Evolutionary conservation across 2,797 vertebrate species (phyloP).

Genomic region (Argentina silus): DNA sequence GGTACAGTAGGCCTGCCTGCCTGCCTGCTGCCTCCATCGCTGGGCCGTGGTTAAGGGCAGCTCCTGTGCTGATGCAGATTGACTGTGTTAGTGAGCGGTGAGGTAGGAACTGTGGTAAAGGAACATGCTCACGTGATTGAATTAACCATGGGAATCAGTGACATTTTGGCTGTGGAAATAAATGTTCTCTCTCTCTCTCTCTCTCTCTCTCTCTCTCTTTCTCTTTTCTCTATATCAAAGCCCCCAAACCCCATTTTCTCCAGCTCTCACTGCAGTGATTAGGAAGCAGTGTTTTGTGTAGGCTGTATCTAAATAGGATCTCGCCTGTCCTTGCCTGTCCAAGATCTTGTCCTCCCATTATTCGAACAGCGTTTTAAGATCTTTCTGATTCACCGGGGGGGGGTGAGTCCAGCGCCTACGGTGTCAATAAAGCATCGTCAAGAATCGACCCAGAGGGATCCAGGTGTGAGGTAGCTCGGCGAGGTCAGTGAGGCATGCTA

Average conservation of each 20-base stretch:
- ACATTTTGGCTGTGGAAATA: slow-evolving; percentile 38
- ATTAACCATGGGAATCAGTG: slow-evolving; percentile 31
- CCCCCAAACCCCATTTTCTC: too few species aligned
- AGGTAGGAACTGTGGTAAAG: slow-evolving; percentile 44
- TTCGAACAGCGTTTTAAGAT: background rate
- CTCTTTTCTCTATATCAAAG: background rate
- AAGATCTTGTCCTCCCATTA: background rate
- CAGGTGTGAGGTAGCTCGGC: background rate
- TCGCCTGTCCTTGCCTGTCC: background rate
- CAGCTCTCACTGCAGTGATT: background rate
- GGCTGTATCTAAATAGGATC: background rate
- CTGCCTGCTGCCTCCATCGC: too few species aligned
- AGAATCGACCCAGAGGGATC: background rate
- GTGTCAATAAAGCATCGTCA: background rate
- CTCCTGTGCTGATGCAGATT: background rate
- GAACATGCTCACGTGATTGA: slow-evolving; percentile 42
- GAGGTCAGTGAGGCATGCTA: background rate
- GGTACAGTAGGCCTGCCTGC: background rate
- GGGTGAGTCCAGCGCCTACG: background rate
- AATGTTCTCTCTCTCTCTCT: slow-evolving; percentile 55
- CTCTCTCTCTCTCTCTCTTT: background rate
- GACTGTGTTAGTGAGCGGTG: slow-evolving; percentile 3
- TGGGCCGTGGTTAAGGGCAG: background rate
- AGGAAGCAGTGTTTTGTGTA: background rate
- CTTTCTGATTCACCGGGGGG: background rate